These are phyloP conservation scores for Platycnemis pennipes DNA, from an alignment of 2,888 invertebrate genomes.

Conservation along the genomic window DNA sequence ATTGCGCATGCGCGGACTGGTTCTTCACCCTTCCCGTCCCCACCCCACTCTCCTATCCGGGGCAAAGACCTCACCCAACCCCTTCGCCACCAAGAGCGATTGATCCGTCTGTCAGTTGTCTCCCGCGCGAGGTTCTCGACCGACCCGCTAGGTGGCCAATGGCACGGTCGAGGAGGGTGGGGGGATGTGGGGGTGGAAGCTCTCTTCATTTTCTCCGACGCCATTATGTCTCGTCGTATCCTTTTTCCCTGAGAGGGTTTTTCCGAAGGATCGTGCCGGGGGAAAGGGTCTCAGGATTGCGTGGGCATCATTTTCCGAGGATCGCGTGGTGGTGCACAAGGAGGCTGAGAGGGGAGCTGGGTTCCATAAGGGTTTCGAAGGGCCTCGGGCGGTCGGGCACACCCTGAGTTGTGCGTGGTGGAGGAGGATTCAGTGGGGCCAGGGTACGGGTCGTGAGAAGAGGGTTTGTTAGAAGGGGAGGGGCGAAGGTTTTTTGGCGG, in stretches of 20 bases:
- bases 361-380: neutral
- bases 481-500: neutral
- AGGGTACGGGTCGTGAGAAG: neutral
- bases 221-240: conserved; percentile 14
- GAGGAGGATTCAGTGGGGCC: neutral
- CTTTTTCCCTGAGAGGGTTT: neutral
- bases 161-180: neutral
- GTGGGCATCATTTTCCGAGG: neutral
- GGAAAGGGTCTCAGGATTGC: neutral
- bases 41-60: neutral
- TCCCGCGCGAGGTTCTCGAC: conserved; percentile 37
- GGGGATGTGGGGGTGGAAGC: neutral
- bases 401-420: neutral
- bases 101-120: conserved; percentile 54
- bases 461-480: neutral
- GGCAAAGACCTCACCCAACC: neutral
- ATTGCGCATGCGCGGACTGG: neutral
- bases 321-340: neutral
- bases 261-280: neutral
- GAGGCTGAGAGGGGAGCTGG: neutral
- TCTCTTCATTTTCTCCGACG: neutral
- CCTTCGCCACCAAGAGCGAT: neutral
- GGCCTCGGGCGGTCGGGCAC: neutral
- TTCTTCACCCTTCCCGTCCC: neutral
- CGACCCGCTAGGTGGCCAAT: conserved; percentile 17